Percentiles rank a stretch among this genome's conserved stretches.
phyloP scores from a whole-genome alignment of 2,113 vertebrate species.

The Scortum barcoo region DNA sequence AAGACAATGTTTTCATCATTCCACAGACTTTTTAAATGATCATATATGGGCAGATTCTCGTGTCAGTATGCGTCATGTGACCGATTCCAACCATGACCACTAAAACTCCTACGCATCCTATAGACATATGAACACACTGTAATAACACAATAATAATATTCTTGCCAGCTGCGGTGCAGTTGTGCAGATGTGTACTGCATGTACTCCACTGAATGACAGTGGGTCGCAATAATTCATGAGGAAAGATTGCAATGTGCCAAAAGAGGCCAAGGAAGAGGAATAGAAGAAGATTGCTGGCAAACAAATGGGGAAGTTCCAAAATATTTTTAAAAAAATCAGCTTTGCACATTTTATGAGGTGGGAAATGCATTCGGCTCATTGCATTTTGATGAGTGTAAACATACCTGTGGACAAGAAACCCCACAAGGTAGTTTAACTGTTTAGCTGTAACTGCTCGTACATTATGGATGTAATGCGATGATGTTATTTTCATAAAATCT shows the following conservation, averaged over 20 bases:
- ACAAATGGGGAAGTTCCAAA: neutral
- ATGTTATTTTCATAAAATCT: neutral
- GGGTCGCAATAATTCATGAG: neutral
- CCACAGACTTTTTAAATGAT: neutral
- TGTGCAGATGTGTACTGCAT: neutral
- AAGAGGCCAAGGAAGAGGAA: neutral
- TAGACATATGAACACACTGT: no score
- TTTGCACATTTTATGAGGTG: neutral
- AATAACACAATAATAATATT: neutral
- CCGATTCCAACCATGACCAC: neutral
- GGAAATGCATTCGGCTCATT: neutral
- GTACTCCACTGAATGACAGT: neutral
- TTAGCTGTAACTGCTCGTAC: neutral
- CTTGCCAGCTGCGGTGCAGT: neutral
- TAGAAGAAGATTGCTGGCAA: neutral
- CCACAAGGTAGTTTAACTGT: neutral
- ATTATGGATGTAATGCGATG: neutral
- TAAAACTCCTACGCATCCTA: no score
- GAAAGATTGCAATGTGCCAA: neutral
- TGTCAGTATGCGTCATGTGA: neutral
- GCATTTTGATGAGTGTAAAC: constrained; percentile 1
- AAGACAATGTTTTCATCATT: neutral
- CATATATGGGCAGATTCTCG: neutral
- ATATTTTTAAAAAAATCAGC: neutral
- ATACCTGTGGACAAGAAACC: neutral